These are phyloP conservation scores for Amphipyra berbera DNA, from an alignment of 2,888 invertebrate genomes.

Conservation along the genomic window DNA sequence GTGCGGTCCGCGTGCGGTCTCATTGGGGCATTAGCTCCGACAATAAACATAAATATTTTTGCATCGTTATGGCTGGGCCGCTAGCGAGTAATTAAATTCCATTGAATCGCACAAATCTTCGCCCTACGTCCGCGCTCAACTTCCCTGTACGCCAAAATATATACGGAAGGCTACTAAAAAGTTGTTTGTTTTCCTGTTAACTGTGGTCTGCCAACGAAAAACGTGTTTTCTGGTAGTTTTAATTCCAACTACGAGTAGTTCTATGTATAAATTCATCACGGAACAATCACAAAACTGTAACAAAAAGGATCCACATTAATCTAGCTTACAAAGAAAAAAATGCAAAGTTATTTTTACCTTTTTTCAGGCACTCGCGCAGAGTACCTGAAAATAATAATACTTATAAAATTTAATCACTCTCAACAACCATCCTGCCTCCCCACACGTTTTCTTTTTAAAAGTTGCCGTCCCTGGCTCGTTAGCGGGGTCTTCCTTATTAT, in stretches of 20 bases:
- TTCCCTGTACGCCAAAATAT: constrained; percentile 64
- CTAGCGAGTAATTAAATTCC: constrained; percentile 88
- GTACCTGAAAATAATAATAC: constrained; percentile 61
- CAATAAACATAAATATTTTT: constrained; percentile 90
- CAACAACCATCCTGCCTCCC: constrained; percentile 70
- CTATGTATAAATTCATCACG: constrained; percentile 4
- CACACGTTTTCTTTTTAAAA: constrained; percentile 83
- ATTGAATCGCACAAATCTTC: constrained; percentile 88
- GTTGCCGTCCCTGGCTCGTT: constrained; percentile 82
- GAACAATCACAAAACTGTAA: constrained; percentile 1
- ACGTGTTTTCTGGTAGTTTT: constrained; percentile 11
- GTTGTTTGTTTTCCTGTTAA: constrained; percentile 30
- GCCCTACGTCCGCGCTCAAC: constrained; percentile 69
- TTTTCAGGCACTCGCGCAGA: constrained; percentile 37
- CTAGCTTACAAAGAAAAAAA: constrained; percentile 22
- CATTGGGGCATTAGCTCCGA: constrained; percentile 81
- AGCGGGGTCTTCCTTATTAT: constrained; percentile 86
- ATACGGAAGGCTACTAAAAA: constrained; percentile 30
- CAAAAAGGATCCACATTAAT: constrained; percentile 6
- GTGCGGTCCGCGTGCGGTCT: constrained; percentile 75
- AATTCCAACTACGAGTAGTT: constrained; percentile 29
- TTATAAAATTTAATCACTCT: constrained; percentile 75
- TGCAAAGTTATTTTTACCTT: constrained; percentile 41
- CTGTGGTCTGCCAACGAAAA: constrained; percentile 41
- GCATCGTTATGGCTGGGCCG: constrained; percentile 82